These are phyloP conservation scores for Plecturocebus donacophilus DNA, from an alignment of 2,113 vertebrate genomes.

Conservation along the genomic window DNA sequence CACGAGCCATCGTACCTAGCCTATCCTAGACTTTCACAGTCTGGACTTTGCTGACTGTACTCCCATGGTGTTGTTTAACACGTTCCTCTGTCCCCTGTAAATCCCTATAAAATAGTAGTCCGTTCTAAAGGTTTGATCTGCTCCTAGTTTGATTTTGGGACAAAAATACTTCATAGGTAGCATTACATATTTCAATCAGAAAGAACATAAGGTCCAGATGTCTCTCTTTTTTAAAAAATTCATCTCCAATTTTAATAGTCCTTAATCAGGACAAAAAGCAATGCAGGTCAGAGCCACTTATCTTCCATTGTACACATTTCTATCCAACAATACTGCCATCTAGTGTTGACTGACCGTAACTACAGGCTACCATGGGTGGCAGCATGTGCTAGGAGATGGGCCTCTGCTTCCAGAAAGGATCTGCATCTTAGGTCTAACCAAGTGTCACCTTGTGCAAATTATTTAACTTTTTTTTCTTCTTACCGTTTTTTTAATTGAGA, in stretches of 20 bases:
- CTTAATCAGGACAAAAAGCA: neutral
- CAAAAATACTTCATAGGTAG: neutral
- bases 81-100: constrained; percentile 19
- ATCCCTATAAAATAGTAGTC: neutral
- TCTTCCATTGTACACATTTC: neutral
- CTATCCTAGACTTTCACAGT: neutral
- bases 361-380: neutral
- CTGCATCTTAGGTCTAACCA: neutral
- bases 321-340: constrained; percentile 61
- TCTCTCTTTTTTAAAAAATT: neutral
- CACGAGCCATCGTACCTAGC: no score
- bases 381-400: neutral
- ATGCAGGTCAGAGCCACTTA: neutral
- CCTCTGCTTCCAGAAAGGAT: neutral
- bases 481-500: neutral
- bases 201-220: neutral
- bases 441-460: neutral
- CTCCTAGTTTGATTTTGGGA: neutral
- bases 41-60: neutral
- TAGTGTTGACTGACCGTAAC: constrained; percentile 32
- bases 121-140: neutral
- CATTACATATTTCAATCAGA: neutral
- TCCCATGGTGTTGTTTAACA: neutral
- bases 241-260: constrained; percentile 14
- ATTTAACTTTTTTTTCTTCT: neutral